Conservation (phyloP, 2,888 invertebrate species). For the Platerodrilus igneus region DNA sequence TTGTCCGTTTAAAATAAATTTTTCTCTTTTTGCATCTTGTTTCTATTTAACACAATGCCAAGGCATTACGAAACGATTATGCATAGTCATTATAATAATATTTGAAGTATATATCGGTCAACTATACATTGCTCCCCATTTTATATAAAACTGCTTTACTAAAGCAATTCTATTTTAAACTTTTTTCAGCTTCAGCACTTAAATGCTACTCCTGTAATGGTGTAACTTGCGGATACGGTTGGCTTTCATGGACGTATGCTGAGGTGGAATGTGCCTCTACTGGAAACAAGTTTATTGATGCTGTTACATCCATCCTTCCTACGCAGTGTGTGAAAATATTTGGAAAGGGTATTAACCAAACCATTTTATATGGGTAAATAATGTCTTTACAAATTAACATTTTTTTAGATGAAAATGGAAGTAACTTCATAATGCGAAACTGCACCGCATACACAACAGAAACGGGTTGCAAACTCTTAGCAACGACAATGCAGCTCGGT, state of each 20-base stretch:
- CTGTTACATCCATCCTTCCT: constrained; percentile 13
- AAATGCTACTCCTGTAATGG: constrained; percentile 17
- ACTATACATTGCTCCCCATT: too few relatives aligned
- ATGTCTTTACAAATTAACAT: background rate
- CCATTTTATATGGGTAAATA: too few relatives aligned
- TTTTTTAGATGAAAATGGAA: constrained; percentile 15
- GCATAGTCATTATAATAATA: too few relatives aligned
- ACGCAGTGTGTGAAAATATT: constrained; percentile 21
- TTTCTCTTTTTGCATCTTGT: too few relatives aligned
- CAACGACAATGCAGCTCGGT: constrained; percentile 13
- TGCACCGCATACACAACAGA: constrained; percentile 15
- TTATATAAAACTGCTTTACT: too few relatives aligned
- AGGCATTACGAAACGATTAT: too few relatives aligned
- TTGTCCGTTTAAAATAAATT: too few relatives aligned
- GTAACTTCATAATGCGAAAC: constrained; percentile 12
- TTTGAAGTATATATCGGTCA: too few relatives aligned
- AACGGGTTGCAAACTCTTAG: constrained; percentile 14
- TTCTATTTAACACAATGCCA: too few relatives aligned
- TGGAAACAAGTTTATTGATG: constrained; percentile 12
- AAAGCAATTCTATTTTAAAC: too few relatives aligned
- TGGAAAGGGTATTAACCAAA: constrained; percentile 24
- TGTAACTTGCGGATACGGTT: constrained; percentile 14
- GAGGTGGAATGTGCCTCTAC: constrained; percentile 13
- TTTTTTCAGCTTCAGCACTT: constrained; percentile 15
- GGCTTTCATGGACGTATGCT: constrained; percentile 17